Conservation (phyloP, 2,113 vertebrate species). For the Podarcis cretensis region DNA sequence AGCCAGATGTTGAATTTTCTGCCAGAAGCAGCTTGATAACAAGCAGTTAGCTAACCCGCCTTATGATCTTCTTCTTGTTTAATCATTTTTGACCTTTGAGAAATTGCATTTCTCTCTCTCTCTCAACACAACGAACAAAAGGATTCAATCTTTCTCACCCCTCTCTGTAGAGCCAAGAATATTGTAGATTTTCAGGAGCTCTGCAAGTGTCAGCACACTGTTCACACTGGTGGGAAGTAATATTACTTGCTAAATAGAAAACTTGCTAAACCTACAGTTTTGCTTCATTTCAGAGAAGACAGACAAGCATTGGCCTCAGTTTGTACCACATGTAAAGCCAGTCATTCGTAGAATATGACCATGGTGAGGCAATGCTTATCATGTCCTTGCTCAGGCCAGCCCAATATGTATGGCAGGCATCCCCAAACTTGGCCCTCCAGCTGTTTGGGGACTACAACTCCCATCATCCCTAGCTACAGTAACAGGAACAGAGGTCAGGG, state of each 20-base stretch:
- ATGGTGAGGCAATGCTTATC: not conserved
- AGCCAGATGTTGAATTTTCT: slow-evolving; percentile 60
- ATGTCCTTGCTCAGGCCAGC: not conserved
- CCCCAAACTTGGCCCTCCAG: too few species aligned
- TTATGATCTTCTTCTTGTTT: slow-evolving; percentile 39
- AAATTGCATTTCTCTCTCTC: not conserved
- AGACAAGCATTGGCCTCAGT: not conserved
- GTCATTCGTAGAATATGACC: not conserved
- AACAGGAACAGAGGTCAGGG: too few species aligned
- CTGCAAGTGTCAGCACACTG: not conserved
- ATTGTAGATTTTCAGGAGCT: not conserved
- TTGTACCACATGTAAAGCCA: not conserved
- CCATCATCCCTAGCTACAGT: too few species aligned
- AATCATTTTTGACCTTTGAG: slow-evolving; percentile 56
- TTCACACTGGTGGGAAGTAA: rapidly evolving
- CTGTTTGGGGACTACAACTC: too few species aligned
- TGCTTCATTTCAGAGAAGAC: not conserved
- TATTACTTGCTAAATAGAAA: not conserved
- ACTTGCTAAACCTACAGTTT: not conserved
- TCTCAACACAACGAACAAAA: not conserved
- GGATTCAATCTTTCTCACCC: not conserved
- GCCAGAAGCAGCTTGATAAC: slow-evolving; percentile 41
- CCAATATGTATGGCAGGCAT: not conserved
- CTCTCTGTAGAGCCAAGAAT: not conserved
- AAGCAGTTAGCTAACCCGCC: slow-evolving; percentile 48